These are phyloP conservation scores for Harlomillsia oculata DNA, from an alignment of 1,140 invertebrate genomes.

Conservation along the genomic window DNA sequence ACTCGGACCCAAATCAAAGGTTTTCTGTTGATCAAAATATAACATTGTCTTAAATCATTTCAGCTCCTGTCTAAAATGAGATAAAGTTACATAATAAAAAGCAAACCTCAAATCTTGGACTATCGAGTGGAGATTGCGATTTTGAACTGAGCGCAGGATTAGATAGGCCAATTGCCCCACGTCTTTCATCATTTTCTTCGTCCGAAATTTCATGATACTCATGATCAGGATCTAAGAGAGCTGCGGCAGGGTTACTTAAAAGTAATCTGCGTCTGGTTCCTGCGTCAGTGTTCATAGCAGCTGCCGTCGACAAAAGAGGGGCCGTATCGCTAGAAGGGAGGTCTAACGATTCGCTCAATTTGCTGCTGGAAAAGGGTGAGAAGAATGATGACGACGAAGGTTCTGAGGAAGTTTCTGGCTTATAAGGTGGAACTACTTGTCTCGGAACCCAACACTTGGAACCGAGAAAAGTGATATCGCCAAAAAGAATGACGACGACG, in stretches of 20 bases:
- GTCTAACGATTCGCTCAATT: constrained; percentile 5
- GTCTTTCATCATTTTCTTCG: constrained; percentile 52
- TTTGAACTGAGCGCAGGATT: constrained; percentile 32
- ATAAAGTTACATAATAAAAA: not conserved
- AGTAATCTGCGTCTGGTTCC: constrained; percentile 2
- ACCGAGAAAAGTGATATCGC: constrained; percentile 76
- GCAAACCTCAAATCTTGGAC: constrained; percentile 45
- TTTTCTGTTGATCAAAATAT: constrained; percentile 47
- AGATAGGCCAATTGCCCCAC: constrained; percentile 9
- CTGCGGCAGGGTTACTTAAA: constrained; percentile 6
- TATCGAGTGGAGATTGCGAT: constrained; percentile 39
- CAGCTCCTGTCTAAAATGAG: not conserved
- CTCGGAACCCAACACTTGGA: constrained; percentile 56
- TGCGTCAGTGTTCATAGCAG: constrained; percentile 22
- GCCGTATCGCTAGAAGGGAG: constrained; percentile 28
- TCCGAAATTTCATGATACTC: constrained; percentile 90
- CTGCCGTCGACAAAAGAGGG: constrained; percentile 20
- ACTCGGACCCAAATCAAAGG: constrained; percentile 83
- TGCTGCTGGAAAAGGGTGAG: constrained; percentile 11
- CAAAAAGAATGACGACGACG: constrained; percentile 58
- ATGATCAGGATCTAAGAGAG: constrained; percentile 47
- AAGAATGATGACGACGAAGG: too few relatives aligned
- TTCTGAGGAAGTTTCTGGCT: constrained; percentile 49
- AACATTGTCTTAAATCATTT: not conserved
- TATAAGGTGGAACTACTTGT: constrained; percentile 77